Evolutionary conservation across 2,888 invertebrate genomes (phyloP).

Genomic region (Melitaea athalia): DNA sequence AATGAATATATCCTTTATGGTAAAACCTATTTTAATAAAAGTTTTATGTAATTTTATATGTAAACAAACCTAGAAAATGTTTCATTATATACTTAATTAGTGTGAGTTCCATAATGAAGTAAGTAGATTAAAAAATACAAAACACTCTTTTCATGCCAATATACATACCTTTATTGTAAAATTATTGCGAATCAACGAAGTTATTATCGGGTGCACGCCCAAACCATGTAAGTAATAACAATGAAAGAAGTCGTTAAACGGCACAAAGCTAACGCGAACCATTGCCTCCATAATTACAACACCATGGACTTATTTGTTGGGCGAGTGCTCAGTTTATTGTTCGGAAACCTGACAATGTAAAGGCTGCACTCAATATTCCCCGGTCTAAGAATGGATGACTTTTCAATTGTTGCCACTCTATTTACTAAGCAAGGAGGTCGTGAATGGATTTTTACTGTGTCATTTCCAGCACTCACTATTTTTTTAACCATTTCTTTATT

Average conservation of each 20-base stretch:
- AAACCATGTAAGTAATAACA: constrained; percentile 57
- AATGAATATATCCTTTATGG: too few species aligned
- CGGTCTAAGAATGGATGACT: constrained; percentile 66
- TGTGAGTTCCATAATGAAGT: neutral
- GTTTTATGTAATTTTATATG: too few species aligned
- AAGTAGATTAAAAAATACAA: constrained; percentile 38
- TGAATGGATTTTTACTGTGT: constrained; percentile 70
- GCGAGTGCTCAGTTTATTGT: constrained; percentile 55
- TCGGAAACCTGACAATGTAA: constrained; percentile 57
- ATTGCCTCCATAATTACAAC: constrained; percentile 57
- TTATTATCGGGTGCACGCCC: constrained; percentile 49
- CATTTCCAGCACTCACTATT: constrained; percentile 77
- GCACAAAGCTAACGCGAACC: constrained; percentile 51
- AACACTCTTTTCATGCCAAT: constrained; percentile 38
- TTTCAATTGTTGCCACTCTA: constrained; percentile 76
- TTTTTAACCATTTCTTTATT: constrained; percentile 65
- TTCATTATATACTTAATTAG: neutral
- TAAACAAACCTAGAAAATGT: neutral
- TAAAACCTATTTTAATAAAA: too few species aligned
- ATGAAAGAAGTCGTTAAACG: constrained; percentile 53
- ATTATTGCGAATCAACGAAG: constrained; percentile 29
- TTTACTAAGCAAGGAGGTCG: constrained; percentile 63
- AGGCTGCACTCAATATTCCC: constrained; percentile 51
- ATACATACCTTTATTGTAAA: constrained; percentile 36
- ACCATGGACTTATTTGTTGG: constrained; percentile 60